phyloP scores from a whole-genome alignment of 2,888 invertebrate genomes.

The Pocota personata region DNA sequence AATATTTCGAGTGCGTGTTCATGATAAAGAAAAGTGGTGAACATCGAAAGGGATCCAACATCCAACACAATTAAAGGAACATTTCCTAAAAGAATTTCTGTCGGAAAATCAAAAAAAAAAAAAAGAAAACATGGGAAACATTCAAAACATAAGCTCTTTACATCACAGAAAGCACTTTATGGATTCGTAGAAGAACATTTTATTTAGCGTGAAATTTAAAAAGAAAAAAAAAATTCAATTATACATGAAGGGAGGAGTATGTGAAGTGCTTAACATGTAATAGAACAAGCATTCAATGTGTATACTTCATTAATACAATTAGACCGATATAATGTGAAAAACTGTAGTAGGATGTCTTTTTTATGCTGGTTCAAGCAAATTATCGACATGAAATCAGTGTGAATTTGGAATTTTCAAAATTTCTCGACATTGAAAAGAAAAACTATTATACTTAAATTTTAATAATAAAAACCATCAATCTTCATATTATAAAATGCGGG shows the following conservation, averaged over 20 bases:
- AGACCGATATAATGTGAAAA: conserved; percentile 3
- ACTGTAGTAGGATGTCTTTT: neutral
- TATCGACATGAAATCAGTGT: conserved; percentile 25
- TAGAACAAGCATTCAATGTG: conserved; percentile 39
- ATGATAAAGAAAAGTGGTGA: conserved; percentile 15
- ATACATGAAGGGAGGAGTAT: conserved; percentile 6
- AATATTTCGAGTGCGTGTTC: neutral
- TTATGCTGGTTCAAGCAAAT: conserved; percentile 30
- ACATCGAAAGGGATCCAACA: conserved; percentile 23
- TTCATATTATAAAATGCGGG: conserved; percentile 46
- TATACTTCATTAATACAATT: conserved; percentile 51
- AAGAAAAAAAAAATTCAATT: conserved; percentile 6
- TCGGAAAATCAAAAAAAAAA: conserved; percentile 20
- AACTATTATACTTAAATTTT: neutral
- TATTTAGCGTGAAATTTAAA: conserved; percentile 12
- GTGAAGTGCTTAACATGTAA: conserved; percentile 11
- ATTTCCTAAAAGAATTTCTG: conserved; percentile 17
- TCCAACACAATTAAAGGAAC: conserved; percentile 39
- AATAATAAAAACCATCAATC: conserved; percentile 21
- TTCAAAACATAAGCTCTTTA: conserved; percentile 8
- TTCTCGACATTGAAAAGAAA: conserved; percentile 22
- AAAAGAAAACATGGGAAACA: conserved; percentile 8
- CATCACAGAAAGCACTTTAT: conserved; percentile 26
- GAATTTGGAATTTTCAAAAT: conserved; percentile 8
- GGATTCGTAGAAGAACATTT: conserved; percentile 13